Base-by-base conservation (phyloP, 2,888 invertebrate genomes). In the Drosophila cracens region DNA sequence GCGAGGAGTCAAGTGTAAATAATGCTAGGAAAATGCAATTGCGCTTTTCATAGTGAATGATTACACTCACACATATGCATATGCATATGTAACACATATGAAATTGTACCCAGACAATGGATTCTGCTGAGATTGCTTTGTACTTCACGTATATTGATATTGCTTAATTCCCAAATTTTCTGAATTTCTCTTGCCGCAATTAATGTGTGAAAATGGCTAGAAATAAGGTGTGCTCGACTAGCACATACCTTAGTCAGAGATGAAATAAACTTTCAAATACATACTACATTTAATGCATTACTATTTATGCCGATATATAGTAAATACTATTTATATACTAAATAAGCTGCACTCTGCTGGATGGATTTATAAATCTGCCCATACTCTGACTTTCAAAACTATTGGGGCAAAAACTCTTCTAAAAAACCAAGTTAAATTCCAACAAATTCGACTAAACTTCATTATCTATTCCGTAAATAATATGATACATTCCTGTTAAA, bases 1-100 rank as follows among this genome's bases (percentile, higher is more conserved):
- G 56, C 49, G 64, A 25, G 56, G 80, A 72, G 70, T 68, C 76
- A 82, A 74, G 73, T 87, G 87, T 77, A 86, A 86, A 86, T 73
- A 88, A 82, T 62, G 53, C 64, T 66, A 57, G 38, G 65, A 21
- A 71, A 77, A 72, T 81, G 53, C 81, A 61, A 71, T 68, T 60
- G 54, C 33, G n/a, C 33, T 46, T 27, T 18, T 46, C 36, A 43
- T 8, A 8, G 4, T 25, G 46, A 4, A 46, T 54, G 4, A 40
- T 21, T 54, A 11, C 34, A 11, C 29, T 7, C 46, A 46, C 13
- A 46, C 46, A 21, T 21, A 21, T 21, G 2, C 25, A 46, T 4
- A 48, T 48, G n/a, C 40, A 51, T 29, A 16, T 61, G 18, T 21
- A 46, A 25, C 62, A 38, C 34, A 21, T 59, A 25, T 54, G 33